Evolutionary conservation across 2,888 invertebrate genomes (phyloP).

Genomic region (Nycteola revayana): DNA sequence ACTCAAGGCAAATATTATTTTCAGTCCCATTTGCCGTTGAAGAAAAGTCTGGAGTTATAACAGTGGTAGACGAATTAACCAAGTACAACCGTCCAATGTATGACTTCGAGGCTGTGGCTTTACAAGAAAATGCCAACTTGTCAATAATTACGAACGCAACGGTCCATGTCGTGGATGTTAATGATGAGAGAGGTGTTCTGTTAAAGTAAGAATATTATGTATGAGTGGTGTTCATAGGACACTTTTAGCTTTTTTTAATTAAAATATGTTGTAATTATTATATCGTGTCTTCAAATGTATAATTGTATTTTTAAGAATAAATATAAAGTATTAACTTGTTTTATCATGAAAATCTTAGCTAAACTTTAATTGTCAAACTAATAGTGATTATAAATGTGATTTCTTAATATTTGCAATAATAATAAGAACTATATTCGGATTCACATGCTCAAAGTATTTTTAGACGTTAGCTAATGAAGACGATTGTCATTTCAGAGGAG

Average conservation of each 20-base stretch:
- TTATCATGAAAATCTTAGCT: too few species aligned
- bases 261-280: not conserved
- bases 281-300: too few species aligned
- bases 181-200: conserved; percentile 85
- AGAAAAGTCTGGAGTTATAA: conserved; percentile 93
- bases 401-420: too few species aligned
- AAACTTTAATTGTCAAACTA: too few species aligned
- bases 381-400: too few species aligned
- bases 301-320: conserved; percentile 2
- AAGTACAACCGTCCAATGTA: conserved; percentile 86
- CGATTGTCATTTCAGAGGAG: conserved; percentile 84
- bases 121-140: conserved; percentile 81
- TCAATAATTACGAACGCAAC: conserved; percentile 91
- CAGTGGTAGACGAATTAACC: conserved; percentile 88
- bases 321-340: too few species aligned
- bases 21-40: conserved; percentile 95
- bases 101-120: conserved; percentile 92
- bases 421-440: too few species aligned
- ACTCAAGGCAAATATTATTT: too few species aligned
- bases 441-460: too few species aligned
- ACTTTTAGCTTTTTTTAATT: conserved; percentile 1
- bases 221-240: too few species aligned
- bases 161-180: conserved; percentile 90
- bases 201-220: conserved; percentile 70
- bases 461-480: too few species aligned